Base-by-base conservation (phyloP, 1,140 invertebrate species). In the Sinonovacula constricta region DNA sequence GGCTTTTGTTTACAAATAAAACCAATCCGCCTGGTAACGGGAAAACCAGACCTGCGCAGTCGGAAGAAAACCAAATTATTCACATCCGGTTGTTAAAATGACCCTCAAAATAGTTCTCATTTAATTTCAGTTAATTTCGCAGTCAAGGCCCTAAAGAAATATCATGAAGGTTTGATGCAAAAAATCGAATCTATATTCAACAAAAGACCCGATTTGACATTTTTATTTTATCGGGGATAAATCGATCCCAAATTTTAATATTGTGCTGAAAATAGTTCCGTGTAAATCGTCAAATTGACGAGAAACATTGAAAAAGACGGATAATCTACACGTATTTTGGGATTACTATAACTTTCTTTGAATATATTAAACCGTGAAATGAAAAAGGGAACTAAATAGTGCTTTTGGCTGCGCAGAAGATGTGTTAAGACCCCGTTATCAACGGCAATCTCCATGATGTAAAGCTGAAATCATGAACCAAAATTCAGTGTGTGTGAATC, bases 31-130 rank as follows among this genome's bases (percentile, higher is more conserved):
- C 75, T 84, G 82, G 82, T 81, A 80, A 84, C 82, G 80, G 77
- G 80, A 39, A 84, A 80, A 66, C 79, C 75, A 70, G 77, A 80
- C 77, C 56, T 82, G 82, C 82, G 82, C 82, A 81, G 30, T 63
- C 26, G 66, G 54, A 66, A 75, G 60, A 79, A 36, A 28, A 51
- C 22, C 57, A 14, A 7, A 33, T 79, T 34, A 65, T 34, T 28
- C 18, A 39, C 28, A 76, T 81, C 79, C 75, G 71, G 57, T 53
- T 39, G 36, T 26, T 75, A 31, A 31, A 3, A 54, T 33, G 39
- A 60, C 60, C n/a, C 24, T 30, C 15, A 33, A 66, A 24, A 66
- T 54, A 66, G 24, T 24, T 28, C 18, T 26, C 30, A 36, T 22
- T 33, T 22, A 15, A 24, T 68, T 51, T 67, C 45, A 22, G 2